Percentiles rank a stretch among this genome's conserved stretches.
Evolutionary conservation across 2,797 vertebrate species (phyloP).

Genomic region (Gadopsis bispinosus): DNA sequence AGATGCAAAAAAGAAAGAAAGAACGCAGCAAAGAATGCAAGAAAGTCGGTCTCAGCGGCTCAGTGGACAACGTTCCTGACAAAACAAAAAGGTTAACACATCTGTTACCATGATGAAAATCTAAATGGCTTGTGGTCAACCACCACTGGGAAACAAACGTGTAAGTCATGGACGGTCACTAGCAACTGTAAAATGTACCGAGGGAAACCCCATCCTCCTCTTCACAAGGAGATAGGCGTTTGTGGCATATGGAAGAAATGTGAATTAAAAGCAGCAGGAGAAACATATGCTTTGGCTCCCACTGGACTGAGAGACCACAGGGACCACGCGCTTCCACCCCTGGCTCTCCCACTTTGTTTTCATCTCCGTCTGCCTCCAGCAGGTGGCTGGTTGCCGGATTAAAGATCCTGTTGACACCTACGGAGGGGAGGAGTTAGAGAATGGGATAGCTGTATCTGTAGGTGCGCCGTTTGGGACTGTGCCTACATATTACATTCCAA

Average conservation of each 20-base stretch:
- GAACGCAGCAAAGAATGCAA: no score
- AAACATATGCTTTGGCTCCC: constrained; percentile 62
- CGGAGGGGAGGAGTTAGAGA: constrained; percentile 36
- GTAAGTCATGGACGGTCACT: neutral
- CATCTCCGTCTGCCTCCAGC: constrained; percentile 30
- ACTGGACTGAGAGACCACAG: constrained; percentile 32
- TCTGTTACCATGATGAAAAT: neutral
- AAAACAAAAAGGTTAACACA: neutral
- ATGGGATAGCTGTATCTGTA: constrained; percentile 55
- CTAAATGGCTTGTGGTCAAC: neutral
- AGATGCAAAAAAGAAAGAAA: constrained; percentile 15
- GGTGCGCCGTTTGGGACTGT: constrained; percentile 49
- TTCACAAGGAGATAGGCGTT: constrained; percentile 16
- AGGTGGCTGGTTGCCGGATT: constrained; percentile 46
- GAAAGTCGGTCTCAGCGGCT: neutral
- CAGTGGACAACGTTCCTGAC: neutral
- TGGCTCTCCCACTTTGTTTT: constrained; percentile 46
- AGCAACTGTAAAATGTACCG: constrained; percentile 1
- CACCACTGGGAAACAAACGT: neutral
- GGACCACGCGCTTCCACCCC: constrained; percentile 38
- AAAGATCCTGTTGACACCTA: constrained; percentile 66
- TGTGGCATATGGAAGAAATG: constrained; percentile 28
- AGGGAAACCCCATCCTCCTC: constrained; percentile 5
- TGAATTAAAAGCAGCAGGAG: constrained; percentile 55
- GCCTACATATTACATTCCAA: constrained; percentile 49